Base-by-base conservation (phyloP, 2,797 vertebrate species). In the Pachyuromys duprasi region DNA sequence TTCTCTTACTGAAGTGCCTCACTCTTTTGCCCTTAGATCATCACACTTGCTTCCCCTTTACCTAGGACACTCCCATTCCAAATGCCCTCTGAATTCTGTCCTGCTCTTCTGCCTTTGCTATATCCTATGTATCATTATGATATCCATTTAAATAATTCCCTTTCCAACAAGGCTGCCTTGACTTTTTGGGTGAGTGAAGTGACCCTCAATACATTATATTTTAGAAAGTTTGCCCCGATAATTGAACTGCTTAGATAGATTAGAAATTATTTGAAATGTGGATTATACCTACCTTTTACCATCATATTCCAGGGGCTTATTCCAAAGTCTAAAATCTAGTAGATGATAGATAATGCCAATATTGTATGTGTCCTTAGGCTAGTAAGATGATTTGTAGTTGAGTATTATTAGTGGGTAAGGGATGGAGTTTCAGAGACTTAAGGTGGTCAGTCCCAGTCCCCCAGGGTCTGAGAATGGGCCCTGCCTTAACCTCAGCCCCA, bases 401-500 rank as follows among this genome's bases (percentile, higher is more conserved):
- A 67, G 0, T 62, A 1, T 74, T 42, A 18, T 65, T n/a, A 26
- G 0, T 87, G 92, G 95, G 90, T 76, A 79, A 45, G n/a, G 82
- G 90, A 90, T 89, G 78, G 70, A 67, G 49, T 83, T 93, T 82
- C 45, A 74, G 67, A 79, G 45, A 45, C 22, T 49, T 0, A 0
- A 0, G 0, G 62, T 80, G 42, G 13, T n/a, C 90, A 81, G 45
- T 1, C 0, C 0, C 0, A 69, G 63, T 49, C 65, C 62, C 36
- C 45, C 3, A 0, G 89, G 93, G 57, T 1, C 39, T 0, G 0
- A 28, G 2, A 33, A 2, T 80, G 14, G 0, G 0, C 39, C 28
- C 75, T 26, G 0, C 69, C 79, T 89, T 98, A 98, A 98, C 87
- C 39, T 60, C 2, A 91, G 55, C 82, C 93, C 91, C 63, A 81